phyloP scores from a whole-genome alignment of 92 coral and sea anemone species.

The Bergia puertoricense region DNA sequence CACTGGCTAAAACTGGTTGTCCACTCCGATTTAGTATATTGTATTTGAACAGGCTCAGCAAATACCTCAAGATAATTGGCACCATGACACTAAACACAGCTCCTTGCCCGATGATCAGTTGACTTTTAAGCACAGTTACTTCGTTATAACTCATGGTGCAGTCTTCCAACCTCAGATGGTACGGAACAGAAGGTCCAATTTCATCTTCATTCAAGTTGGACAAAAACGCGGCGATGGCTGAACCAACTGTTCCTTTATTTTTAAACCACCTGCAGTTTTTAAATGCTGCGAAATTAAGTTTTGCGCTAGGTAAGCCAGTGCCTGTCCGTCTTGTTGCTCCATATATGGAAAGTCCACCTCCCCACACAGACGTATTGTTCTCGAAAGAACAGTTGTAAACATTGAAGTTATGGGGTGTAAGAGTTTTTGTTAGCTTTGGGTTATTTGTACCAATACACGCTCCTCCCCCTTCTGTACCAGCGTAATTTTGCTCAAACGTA shows the following conservation, averaged over 20 bases:
- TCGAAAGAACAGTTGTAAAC: conserved; percentile 53
- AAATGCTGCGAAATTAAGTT: conserved; percentile 32
- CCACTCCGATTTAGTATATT: too few relatives aligned
- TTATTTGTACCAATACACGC: neutral
- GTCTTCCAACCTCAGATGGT: conserved; percentile 46
- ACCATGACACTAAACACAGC: conserved; percentile 68
- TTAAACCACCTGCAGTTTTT: conserved; percentile 46
- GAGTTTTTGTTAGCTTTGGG: neutral
- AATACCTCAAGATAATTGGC: conserved; percentile 61
- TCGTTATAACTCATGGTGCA: conserved; percentile 54
- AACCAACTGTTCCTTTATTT: conserved; percentile 66
- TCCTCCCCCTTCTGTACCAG: conserved; percentile 24
- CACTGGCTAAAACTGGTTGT: too few relatives aligned
- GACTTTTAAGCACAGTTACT: conserved; percentile 36
- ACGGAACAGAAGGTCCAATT: conserved; percentile 59
- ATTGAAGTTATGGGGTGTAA: conserved; percentile 42
- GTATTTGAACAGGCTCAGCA: neutral
- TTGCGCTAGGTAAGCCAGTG: neutral
- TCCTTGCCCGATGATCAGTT: conserved; percentile 69
- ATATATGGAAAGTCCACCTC: conserved; percentile 62
- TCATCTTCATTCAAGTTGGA: conserved; percentile 65
- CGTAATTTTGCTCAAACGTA: conserved; percentile 7
- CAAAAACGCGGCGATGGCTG: conserved; percentile 63
- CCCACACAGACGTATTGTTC: conserved; percentile 70
- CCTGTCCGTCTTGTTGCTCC: conserved; percentile 50